phyloP scores from a whole-genome alignment of 2,113 vertebrate genomes.

The Neomonachus schauinslandi region DNA sequence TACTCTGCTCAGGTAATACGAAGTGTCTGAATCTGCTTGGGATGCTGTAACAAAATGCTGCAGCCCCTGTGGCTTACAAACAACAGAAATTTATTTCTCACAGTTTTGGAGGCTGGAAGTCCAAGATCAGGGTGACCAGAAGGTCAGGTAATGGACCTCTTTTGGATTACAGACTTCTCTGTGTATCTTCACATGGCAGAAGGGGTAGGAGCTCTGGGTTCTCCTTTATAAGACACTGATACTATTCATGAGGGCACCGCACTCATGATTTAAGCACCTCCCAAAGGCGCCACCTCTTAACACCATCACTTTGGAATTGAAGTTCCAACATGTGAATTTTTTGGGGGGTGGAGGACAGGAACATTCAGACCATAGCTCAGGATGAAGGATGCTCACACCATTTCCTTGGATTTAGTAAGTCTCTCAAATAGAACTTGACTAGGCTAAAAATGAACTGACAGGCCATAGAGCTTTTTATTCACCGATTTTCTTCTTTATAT shows the following conservation, averaged over 20 bases:
- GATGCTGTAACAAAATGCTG: neutral
- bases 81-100: neutral
- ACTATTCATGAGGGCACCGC: too few relatives aligned
- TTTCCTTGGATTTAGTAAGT: neutral
- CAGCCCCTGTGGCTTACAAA: neutral
- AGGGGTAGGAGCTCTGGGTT: too few relatives aligned
- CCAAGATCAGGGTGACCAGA: neutral
- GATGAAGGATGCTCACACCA: neutral
- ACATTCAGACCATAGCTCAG: neutral
- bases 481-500: neutral
- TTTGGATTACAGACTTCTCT: neutral
- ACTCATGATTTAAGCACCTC: neutral
- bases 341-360: neutral
- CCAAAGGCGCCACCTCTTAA: neutral
- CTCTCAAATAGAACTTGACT: neutral
- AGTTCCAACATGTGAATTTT: neutral
- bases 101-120: neutral
- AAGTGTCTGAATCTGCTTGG: accelerated
- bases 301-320: neutral
- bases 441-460: neutral
- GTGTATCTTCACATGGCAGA: neutral
- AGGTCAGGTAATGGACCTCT: neutral
- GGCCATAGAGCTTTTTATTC: neutral
- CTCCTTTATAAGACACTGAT: neutral
- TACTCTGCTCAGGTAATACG: neutral